Conservation (phyloP, 2,113 vertebrate species). For the Numenius arquata region DNA sequence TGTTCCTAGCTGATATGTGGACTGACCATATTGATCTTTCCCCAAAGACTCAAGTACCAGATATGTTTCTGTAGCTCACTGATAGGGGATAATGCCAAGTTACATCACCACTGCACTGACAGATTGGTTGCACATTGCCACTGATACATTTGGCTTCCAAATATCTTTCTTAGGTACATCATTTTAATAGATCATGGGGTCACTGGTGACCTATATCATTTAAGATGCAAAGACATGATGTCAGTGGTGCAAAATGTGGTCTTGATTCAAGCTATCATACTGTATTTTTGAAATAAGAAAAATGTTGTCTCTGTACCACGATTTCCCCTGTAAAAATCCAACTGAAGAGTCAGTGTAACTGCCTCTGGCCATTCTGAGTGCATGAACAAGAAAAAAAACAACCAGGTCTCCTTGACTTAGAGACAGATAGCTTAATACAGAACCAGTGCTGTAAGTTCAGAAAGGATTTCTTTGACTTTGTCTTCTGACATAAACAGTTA, state of each 20-base stretch:
- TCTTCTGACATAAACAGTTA: conserved; percentile 53
- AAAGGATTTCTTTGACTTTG: conserved; percentile 14
- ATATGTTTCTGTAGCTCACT: conserved; percentile 25
- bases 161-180: conserved; percentile 44
- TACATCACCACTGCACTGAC: conserved; percentile 40
- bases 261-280: not conserved
- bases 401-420: not conserved
- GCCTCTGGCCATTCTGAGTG: not conserved
- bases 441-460: conserved; percentile 2
- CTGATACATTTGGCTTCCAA: conserved; percentile 35
- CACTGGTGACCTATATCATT: not conserved
- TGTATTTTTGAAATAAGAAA: not conserved
- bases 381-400: not conserved
- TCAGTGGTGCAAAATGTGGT: conserved; percentile 25
- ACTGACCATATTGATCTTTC: conserved; percentile 29
- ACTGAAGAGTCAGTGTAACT: not conserved
- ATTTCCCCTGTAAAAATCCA: not conserved
- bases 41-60: conserved; percentile 15
- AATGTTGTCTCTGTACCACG: not conserved
- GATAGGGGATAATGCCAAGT: conserved; percentile 34
- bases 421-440: not conserved
- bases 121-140: conserved; percentile 15
- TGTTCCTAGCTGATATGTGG: not conserved
- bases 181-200: conserved; percentile 23
- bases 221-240: conserved; percentile 49